Conservation (phyloP, 2,888 invertebrate species). For the Teinopalpus imperialis region DNA sequence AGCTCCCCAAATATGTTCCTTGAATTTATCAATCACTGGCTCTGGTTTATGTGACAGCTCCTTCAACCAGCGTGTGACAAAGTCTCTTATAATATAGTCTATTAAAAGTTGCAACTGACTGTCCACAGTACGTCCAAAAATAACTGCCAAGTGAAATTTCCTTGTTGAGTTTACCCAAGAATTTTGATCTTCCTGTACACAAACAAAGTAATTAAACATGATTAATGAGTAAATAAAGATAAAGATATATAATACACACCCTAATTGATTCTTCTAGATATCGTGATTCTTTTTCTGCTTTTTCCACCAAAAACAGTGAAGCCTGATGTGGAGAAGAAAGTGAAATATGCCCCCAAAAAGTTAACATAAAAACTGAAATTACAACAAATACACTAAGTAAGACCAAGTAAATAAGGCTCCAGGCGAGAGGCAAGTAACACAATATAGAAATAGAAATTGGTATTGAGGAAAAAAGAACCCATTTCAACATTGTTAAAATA, state of each 20-base stretch:
- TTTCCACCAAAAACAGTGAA: constrained; percentile 80
- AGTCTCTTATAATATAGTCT: constrained; percentile 90
- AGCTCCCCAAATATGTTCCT: constrained; percentile 92
- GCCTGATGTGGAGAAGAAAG: constrained; percentile 85
- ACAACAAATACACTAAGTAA: constrained; percentile 51
- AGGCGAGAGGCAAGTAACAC: constrained; percentile 59
- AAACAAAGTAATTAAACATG: constrained; percentile 15
- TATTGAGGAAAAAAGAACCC: constrained; percentile 45
- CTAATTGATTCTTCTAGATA: constrained; percentile 83
- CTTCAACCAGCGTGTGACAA: constrained; percentile 88
- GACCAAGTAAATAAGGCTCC: constrained; percentile 55
- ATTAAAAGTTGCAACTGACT: constrained; percentile 91
- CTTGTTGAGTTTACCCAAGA: constrained; percentile 62
- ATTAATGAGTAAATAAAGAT: background rate
- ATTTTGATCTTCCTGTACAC: constrained; percentile 60
- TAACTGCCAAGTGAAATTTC: constrained; percentile 85
- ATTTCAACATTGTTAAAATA: constrained; percentile 52
- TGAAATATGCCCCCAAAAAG: constrained; percentile 84
- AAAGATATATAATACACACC: constrained; percentile 54
- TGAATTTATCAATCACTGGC: constrained; percentile 84
- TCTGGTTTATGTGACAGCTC: constrained; percentile 86
- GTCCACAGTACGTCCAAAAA: constrained; percentile 92
- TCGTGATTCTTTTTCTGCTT: constrained; percentile 83
- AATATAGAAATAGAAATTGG: constrained; percentile 52
- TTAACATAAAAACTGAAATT: constrained; percentile 55